Evolutionary conservation across 2,888 invertebrate genomes (phyloP), one percentile per base, ranked within the genome.

Genomic region (Charanyca ferruginea): DNA sequence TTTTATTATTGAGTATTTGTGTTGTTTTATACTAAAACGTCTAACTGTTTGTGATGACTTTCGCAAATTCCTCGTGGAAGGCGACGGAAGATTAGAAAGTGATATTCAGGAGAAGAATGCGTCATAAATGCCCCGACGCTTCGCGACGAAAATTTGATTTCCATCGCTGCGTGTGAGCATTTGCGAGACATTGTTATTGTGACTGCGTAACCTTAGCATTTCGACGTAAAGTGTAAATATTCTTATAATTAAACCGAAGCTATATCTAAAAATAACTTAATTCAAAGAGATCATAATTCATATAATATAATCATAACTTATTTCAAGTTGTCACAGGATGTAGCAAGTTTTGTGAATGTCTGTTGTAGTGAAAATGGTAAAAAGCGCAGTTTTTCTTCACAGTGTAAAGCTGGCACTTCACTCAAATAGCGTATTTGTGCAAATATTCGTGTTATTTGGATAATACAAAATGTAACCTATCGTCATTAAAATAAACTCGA

Each of bases 281-380:
- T 88, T 91, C 93, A 94, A 95, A 94, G 95, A 95, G 95, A 95
- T 95, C 95, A 95, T 95, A 94, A 94, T 93, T 93, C 94, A 95
- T 95, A 95, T 83, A 93, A 90, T 87, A 82, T 91, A 93, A 91
- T 91, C 91, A 93, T 93, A 93, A 92, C 92, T 90, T 84, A 84
- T 88, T 90, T 90, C 89, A 90, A 89, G 88, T 90, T 91, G 90
- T 88, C 90, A 90, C 83, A 74, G 73, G 69, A 66, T 74, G 59
- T 73, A 74, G 16, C 75, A 81, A 78, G 81, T 81, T 83, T 78
- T 75, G 84, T 82, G 55, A 71, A 66, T 81, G 67, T 51, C 25
- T 35, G 58, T 49, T 62, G 74, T 77, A 64, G 77, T 76, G 77
- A 51, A 44, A 48, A 20, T 20, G 22, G 44, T 32, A n/a, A 42